Evolutionary conservation across 2,888 invertebrate genomes (phyloP), one percentile per base, ranked within the genome.

Genomic region (Portevinia maculata): DNA sequence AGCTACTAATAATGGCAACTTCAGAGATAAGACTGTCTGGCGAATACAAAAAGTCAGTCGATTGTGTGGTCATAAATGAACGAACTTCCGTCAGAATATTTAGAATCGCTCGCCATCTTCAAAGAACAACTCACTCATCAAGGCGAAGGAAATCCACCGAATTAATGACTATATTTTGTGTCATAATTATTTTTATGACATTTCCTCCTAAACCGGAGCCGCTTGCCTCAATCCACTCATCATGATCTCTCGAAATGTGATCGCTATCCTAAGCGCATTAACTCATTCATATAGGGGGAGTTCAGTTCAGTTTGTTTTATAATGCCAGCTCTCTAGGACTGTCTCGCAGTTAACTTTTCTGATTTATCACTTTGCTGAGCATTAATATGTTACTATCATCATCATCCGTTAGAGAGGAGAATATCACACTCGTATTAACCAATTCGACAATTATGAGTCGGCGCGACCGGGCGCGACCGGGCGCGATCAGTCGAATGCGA

Each of bases 401-500:
- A 21, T 65, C 48, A n/a, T 57, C 50, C 74, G 74, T 41, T 52
- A 53, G 41, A 60, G 62, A 34, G 55, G n/a, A 9, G 50, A 41
- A 19, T 52, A 75, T 67, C 59, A 60, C 52, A 52, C 75, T 59
- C 67, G 44, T 19, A 46, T 60, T 55, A 69, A 69, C 76, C 76
- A 76, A 76, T 76, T 78, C 70, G 57, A 78, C 78, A 70, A 70
- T 78, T 69, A 70, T 70, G 46, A 7, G 6, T 3, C 44, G 15
- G 46, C 46, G 28, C 32, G 30, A 39, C 55, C 41, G 55, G 64
- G 73, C 62, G 69, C 60, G 71, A 60, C 55, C 71, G 75, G 65
- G 64, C 74, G 75, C 81, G 76, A 76, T 83, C 70, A 50, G 65
- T 65, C 71, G 76, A 76, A 83, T 67, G 44, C 65, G 70, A 71